These are phyloP conservation scores for Actinernus sp. DNA, from an alignment of 92 coral and sea anemone genomes.

Conservation along the genomic window DNA sequence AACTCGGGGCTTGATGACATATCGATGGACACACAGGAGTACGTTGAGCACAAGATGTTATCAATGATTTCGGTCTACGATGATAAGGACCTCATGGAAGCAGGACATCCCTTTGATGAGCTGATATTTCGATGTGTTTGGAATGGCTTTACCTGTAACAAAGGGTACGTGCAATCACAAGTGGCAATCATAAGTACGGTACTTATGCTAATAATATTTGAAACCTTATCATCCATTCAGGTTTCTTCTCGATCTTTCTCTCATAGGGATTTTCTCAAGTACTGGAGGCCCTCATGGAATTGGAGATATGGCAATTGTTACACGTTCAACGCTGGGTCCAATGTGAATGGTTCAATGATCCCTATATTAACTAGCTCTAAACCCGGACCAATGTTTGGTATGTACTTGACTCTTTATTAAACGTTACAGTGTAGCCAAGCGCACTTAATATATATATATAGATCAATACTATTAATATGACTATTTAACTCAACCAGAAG, in stretches of 20 bases:
- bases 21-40: conserved; percentile 49
- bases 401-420: no score
- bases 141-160: conserved; percentile 76
- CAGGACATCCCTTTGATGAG: conserved; percentile 80
- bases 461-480: no score
- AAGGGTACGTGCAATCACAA: conserved; percentile 41
- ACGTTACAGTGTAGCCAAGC: no score
- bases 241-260: conserved; percentile 1
- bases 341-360: conserved; percentile 21
- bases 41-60: conserved; percentile 67
- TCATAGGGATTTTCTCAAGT: conserved; percentile 64
- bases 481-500: no score
- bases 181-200: not conserved
- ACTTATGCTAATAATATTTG: not conserved
- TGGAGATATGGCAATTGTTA: conserved; percentile 91
- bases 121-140: conserved; percentile 78
- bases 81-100: conserved; percentile 26
- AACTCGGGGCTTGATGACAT: conserved; percentile 23
- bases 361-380: conserved; percentile 62
- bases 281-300: conserved; percentile 76
- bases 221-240: not conserved
- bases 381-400: conserved; percentile 84
- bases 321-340: conserved; percentile 67
- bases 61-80: conserved; percentile 24
- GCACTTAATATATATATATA: no score